Conservation (phyloP, 1,140 invertebrate species). For the Leptonema lineaticorne region DNA sequence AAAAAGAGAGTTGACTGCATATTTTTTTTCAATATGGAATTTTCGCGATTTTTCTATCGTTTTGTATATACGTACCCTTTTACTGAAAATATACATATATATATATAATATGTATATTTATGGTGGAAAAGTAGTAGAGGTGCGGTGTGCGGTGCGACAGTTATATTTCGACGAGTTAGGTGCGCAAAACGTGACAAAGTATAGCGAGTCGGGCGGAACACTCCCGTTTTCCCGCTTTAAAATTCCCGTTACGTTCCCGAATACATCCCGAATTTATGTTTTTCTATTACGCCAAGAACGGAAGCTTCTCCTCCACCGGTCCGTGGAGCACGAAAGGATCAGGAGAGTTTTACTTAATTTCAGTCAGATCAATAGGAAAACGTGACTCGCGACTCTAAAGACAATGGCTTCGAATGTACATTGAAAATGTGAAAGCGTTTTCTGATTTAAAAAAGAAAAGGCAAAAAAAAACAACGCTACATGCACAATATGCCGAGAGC, state of each 20-base stretch:
- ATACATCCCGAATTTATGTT: slow-evolving; percentile 31
- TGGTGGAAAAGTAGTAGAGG: no score
- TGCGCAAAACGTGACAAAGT: slow-evolving; percentile 19
- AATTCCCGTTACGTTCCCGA: slow-evolving; percentile 22
- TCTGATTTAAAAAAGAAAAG: not conserved
- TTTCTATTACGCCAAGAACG: slow-evolving; percentile 23
- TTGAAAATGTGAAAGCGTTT: no score
- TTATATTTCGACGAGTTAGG: slow-evolving; percentile 3
- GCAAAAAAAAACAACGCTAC: not conserved
- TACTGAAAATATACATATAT: no score
- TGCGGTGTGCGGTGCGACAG: no score
- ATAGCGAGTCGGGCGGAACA: slow-evolving; percentile 5
- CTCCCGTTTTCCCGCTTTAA: slow-evolving; percentile 23
- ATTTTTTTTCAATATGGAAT: no score
- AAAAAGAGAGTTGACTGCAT: no score
- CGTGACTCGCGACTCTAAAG: slow-evolving; percentile 15
- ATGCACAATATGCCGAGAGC: no score
- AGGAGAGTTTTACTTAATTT: slow-evolving; percentile 27
- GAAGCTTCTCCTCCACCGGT: not conserved
- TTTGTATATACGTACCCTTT: no score
- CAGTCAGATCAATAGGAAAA: slow-evolving; percentile 19
- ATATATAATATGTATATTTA: no score
- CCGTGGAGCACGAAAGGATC: not conserved
- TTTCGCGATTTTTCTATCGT: no score
- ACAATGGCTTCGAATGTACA: no score